Base-by-base conservation (phyloP, 2,888 invertebrate genomes). In the Thecocarcelia acutangulata region DNA sequence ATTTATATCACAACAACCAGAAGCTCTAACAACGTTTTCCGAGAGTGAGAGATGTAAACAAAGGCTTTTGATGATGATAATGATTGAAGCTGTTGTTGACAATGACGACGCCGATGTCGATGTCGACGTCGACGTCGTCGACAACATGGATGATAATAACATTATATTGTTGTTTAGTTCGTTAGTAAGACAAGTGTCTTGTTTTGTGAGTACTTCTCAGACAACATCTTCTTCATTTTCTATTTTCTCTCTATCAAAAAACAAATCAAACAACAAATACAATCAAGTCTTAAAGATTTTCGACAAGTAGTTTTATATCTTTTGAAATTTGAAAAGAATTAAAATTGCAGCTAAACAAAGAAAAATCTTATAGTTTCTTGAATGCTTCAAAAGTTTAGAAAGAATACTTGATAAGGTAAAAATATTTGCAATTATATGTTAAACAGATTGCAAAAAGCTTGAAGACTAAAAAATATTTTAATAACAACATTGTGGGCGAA, bases 151-250 rank as follows among this genome's bases (percentile, higher is more conserved):
- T 56, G 33, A 42, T 50, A 46, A 24, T 42, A 44, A 11, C 37
- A 17, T 37, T 8, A 33, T 33, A 46, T 46, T 37, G n/a, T 44
- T 56, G 24, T 40, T 64, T 48, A 24, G 54, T 48, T 56, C 37
- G 46, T 48, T 64, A 6, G 64, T 24, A 64, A n/a, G 37, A 70
- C 21, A 70, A 59, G 13, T 59, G 33, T 59, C 6, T 58, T 48
- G 9, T 50, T 8, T 40, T 42, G 3, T n/a, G 4, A 40, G 40
- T 15, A 42, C 33, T 33, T 33, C 33, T 33, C 33, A 28, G 15
- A 17, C 6, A 28, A n/a, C 52, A 28, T n/a, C 28, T 54, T 54
- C 15, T 33, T 2, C 15, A 28, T 33, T 54, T 0, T 24, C 24
- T 42, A 46, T 52, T 52, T 54, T 8, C 1, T 19, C 6, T 28